Evolutionary conservation across 2,797 vertebrate genomes (phyloP), one percentile per base, ranked within the genome.

Genomic region (Sylvilagus floridanus): DNA sequence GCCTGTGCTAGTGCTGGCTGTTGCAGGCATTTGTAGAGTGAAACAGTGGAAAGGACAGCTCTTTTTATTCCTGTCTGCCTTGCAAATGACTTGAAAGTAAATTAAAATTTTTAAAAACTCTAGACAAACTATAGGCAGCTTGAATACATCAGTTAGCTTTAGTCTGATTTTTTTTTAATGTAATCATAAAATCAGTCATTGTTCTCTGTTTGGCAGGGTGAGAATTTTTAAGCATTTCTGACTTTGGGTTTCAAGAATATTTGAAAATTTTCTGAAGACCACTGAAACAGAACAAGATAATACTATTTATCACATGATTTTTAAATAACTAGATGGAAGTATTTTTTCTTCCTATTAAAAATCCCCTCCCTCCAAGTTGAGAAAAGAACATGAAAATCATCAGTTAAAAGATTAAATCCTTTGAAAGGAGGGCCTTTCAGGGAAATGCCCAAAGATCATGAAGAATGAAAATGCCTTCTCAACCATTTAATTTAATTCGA

Each of bases 381-480:
- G 72, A 88, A 91, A 68, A 81, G 32, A 78, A 71, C 26, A 66
- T 76, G 88, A 97, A 97, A 84, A 96, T 98, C 79, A 90, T 96
- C 77, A 93, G 81, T 65, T 86, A 84, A 81, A 95, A 93, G 73
- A 66, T 94, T 83, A 88, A 83, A 87, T 85, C 92, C 94, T 98
- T 96, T 95, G 82, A 93, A 89, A 84, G 90, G 62, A 78, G 73
- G 17, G 78, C 78, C 72, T 96, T 94, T 79, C 24, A 32, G 83
- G 52, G 68, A 92, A 69, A 57, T 82, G 30, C 26, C 72, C 17
- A 24, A 73, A 77, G 76, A 69, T 69, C 87, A 76, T 0, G 0
- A 65, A 95, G 81, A 93, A 93, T 94, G 26, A 97, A 85, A 95
- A 93, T 97, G 95, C 68, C 60, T 97, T 95, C 68, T 94, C 50